phyloP scores from a whole-genome alignment of 1,140 invertebrate species.

The Hypothenemus hampei region DNA sequence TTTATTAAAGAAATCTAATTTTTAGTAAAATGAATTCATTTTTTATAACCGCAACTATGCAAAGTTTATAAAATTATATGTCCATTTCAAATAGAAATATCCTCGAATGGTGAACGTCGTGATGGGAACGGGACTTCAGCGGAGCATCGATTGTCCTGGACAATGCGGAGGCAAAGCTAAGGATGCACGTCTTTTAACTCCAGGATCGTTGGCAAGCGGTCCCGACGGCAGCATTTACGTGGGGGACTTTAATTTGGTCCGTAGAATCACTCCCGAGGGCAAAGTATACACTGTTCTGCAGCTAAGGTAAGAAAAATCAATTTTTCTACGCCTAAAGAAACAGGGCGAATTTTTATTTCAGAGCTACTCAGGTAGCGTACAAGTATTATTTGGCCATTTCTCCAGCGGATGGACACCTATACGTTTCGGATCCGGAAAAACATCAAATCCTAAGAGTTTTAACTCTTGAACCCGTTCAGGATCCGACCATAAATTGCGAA shows the following conservation, averaged over 20 bases:
- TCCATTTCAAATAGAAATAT: conserved; percentile 62
- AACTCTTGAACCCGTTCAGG: conserved; percentile 68
- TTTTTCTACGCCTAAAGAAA: neutral
- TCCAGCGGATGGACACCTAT: conserved; percentile 90
- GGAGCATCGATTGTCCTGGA: conserved; percentile 66
- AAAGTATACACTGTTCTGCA: conserved; percentile 90
- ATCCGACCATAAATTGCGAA: conserved; percentile 82
- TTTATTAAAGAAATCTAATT: too few species aligned
- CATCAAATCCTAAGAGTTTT: conserved; percentile 79
- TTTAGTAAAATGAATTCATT: too few species aligned
- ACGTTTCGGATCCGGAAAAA: conserved; percentile 92
- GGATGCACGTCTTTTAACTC: conserved; percentile 81
- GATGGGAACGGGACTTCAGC: conserved; percentile 89
- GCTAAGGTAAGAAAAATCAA: conserved; percentile 60
- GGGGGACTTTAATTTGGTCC: conserved; percentile 93
- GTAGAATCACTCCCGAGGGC: conserved; percentile 87
- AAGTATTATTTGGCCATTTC: conserved; percentile 94
- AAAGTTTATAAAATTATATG: too few species aligned
- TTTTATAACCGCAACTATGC: too few species aligned
- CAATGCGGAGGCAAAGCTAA: conserved; percentile 83
- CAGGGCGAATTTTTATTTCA: conserved; percentile 40
- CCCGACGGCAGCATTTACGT: conserved; percentile 96
- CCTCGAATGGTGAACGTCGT: conserved; percentile 84
- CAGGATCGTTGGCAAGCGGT: conserved; percentile 87
- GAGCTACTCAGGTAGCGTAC: conserved; percentile 87